Evolutionary conservation across 2,797 vertebrate species (phyloP), one percentile per base, ranked within the genome.

Genomic region (Acanthis flammea): DNA sequence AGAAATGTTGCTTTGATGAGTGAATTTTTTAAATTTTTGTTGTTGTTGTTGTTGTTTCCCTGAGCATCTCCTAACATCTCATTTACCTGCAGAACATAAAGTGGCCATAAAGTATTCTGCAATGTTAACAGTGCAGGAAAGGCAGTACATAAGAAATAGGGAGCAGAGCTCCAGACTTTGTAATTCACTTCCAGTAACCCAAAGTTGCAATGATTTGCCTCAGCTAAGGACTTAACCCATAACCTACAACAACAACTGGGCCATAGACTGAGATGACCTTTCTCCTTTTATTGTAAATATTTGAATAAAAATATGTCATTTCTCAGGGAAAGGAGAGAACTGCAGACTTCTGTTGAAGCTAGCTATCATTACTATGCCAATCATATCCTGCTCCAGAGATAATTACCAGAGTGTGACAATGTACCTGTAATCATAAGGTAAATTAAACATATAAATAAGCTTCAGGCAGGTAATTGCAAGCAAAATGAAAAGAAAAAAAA

Each of bases 381-480:
- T 92, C 83, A 96, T 58, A 94, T 77, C 47, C 63, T 79, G 12
- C 9, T 80, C 54, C 60, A 50, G 67, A 1, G 13, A 92, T 96
- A 96, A 96, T 92, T 93, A 65, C 50, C 30, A 71, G 48, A 72
- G 39, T 88, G 65, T 72, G 80, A 51, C 62, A 95, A 97, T 66
- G 27, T 70, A 95, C 50, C 67, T 84, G 30, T 24, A 94, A 92
- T 94, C 68, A 79, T 62, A 65, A 93, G 88, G 60, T 70, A 65
- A 94, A 94, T 88, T 80, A 76, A 81, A 97, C 65, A 88, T 76
- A 94, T 91, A 95, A 95, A 92, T 73, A 95, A 55, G 28, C 65
- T 92, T 55, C 14, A 55, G 61, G 60, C 54, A 90, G 41, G 79
- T 44, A 96, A 96, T 71, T 95, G 62, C 35, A 78, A 93, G 47